phyloP scores from a whole-genome alignment of 1,140 invertebrate species.

The Periplaneta americana region DNA sequence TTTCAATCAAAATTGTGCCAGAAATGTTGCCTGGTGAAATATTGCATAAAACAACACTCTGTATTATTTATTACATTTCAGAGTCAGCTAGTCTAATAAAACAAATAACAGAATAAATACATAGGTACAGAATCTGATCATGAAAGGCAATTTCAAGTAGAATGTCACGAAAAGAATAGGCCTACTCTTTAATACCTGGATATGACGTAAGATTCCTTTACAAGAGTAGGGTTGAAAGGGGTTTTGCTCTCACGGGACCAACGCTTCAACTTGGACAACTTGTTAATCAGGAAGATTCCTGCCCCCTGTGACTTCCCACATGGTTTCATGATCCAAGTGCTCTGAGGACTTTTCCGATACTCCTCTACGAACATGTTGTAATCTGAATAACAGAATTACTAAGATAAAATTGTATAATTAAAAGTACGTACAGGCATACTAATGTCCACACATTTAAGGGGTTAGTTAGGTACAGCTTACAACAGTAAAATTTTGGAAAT shows the following conservation, averaged over 20 bases:
- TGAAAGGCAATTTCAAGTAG: neutral
- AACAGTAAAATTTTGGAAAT: too few species aligned
- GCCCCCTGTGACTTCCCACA: constrained; percentile 86
- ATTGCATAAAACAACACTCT: too few species aligned
- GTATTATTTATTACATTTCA: too few species aligned
- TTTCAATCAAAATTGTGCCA: too few species aligned
- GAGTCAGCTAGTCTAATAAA: neutral
- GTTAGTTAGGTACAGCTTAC: too few species aligned
- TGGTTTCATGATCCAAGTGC: constrained; percentile 97
- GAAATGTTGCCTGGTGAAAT: too few species aligned
- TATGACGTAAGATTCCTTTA: constrained; percentile 87
- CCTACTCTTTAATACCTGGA: too few species aligned
- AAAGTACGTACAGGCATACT: too few species aligned
- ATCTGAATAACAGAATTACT: too few species aligned
- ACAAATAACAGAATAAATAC: neutral
- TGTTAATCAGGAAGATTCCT: constrained; percentile 85
- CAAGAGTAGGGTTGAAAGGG: constrained; percentile 74
- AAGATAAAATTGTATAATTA: too few species aligned
- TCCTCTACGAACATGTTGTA: constrained; percentile 96
- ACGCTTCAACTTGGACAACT: constrained; percentile 80
- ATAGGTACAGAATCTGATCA: neutral
- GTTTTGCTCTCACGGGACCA: constrained; percentile 80
- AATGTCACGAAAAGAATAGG: neutral
- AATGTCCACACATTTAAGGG: too few species aligned
- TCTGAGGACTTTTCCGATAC: constrained; percentile 83